Percentiles rank a stretch among this genome's conserved stretches.
Conservation (phyloP, 2,113 vertebrate genomes). For the Mustelus asterias region DNA sequence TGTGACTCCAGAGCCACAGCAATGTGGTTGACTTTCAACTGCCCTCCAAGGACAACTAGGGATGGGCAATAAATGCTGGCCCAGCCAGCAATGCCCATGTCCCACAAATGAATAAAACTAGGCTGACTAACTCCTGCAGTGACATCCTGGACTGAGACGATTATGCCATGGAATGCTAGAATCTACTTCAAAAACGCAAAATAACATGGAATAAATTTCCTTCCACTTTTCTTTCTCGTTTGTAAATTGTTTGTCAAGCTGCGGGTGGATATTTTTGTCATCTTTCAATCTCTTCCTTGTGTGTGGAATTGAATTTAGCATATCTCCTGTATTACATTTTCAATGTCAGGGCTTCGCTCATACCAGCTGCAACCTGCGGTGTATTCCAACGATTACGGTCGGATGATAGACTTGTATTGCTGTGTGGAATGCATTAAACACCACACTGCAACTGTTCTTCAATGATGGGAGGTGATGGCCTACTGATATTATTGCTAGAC, state of each 20-base stretch:
- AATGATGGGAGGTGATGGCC: background rate
- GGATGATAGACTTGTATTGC: background rate
- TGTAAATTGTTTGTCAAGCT: background rate
- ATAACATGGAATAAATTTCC: background rate
- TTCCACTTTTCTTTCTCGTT: background rate
- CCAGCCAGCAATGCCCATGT: too few relatives aligned
- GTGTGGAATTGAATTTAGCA: background rate
- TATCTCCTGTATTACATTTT: background rate
- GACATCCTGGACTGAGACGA: background rate
- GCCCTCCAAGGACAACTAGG: too few relatives aligned
- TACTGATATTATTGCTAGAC: too few relatives aligned
- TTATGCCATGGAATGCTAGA: background rate
- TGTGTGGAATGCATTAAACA: background rate
- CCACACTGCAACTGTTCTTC: background rate
- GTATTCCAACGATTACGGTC: background rate
- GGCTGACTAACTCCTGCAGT: background rate
- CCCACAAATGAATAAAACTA: too few relatives aligned
- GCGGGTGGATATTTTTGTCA: background rate
- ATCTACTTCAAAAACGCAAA: background rate
- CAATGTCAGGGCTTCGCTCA: background rate
- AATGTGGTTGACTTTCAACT: too few relatives aligned
- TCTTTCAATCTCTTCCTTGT: background rate
- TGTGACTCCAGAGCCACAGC: too few relatives aligned
- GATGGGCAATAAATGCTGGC: too few relatives aligned
- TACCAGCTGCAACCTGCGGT: background rate